phyloP scores from a whole-genome alignment of 92 coral and sea anemone species.

The Porites cylindrica region DNA sequence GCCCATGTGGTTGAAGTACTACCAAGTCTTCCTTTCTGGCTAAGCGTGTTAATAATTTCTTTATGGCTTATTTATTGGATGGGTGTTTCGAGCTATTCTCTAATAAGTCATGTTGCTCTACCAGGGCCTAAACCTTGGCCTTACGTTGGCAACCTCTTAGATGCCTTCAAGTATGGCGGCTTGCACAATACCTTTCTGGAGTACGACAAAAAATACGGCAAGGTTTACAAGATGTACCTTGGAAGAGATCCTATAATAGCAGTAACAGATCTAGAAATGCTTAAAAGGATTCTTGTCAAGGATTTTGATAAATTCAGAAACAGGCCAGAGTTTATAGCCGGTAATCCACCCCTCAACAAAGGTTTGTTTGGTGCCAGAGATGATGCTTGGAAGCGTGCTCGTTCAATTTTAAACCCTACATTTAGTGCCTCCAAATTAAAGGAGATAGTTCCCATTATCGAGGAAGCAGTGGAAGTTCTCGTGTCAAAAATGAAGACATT shows the following conservation, averaged over 20 bases:
- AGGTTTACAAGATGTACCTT: constrained; percentile 76
- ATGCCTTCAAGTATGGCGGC: constrained; percentile 70
- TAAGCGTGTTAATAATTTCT: constrained; percentile 29
- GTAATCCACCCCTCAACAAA: constrained; percentile 58
- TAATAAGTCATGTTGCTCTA: constrained; percentile 51
- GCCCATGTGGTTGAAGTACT: neutral
- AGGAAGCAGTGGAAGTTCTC: constrained; percentile 56
- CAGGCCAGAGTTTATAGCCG: constrained; percentile 74
- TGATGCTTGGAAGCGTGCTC: constrained; percentile 73
- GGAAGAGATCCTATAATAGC: constrained; percentile 69
- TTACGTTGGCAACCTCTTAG: constrained; percentile 76
- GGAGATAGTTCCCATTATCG: constrained; percentile 75
- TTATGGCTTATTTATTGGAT: constrained; percentile 68
- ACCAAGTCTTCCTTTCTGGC: constrained; percentile 3
- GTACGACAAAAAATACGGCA: constrained; percentile 74
- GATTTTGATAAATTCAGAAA: constrained; percentile 84
- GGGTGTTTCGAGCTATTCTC: constrained; percentile 72
- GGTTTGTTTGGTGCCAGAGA: constrained; percentile 72
- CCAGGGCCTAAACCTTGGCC: constrained; percentile 87
- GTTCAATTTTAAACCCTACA: constrained; percentile 83
- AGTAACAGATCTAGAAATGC: constrained; percentile 75
- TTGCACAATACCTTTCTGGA: constrained; percentile 73
- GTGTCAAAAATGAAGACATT: constrained; percentile 60
- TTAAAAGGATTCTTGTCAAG: constrained; percentile 72
- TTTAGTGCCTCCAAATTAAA: constrained; percentile 80